phyloP scores from a whole-genome alignment of 2,113 vertebrate species.

The Athene cunicularia region DNA sequence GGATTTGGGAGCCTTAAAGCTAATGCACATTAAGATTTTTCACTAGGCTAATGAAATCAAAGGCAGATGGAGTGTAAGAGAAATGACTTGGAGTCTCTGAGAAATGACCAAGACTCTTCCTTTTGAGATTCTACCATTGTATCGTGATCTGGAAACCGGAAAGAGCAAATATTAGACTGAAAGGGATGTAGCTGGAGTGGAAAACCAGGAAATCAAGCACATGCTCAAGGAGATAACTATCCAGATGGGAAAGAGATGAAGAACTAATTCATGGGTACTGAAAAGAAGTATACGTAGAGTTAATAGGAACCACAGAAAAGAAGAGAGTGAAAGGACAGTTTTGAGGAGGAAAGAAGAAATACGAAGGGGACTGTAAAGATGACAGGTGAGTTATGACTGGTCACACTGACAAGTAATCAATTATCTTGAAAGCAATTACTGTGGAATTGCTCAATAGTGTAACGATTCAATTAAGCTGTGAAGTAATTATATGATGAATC shows the following conservation, averaged over 20 bases:
- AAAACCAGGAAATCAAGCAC: not conserved
- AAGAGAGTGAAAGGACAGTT: not conserved
- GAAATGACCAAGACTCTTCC: not conserved
- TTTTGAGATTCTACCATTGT: not conserved
- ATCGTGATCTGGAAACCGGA: not conserved
- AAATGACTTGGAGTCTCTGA: not conserved
- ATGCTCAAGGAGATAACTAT: not conserved
- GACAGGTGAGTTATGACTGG: not conserved
- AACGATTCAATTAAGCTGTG: slow-evolving; percentile 2
- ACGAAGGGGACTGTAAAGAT: not conserved
- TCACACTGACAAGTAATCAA: not conserved
- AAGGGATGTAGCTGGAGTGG: not conserved
- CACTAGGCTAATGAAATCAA: not conserved
- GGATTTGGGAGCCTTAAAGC: not conserved
- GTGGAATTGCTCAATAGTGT: not conserved
- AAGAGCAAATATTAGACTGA: not conserved
- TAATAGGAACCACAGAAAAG: not conserved
- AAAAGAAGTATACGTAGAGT: not conserved
- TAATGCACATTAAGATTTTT: not conserved
- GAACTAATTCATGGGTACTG: not conserved
- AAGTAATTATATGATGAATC: slow-evolving; percentile 28
- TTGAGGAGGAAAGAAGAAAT: not conserved
- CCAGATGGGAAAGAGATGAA: not conserved
- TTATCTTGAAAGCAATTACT: not conserved
- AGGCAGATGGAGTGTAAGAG: not conserved